These are phyloP conservation scores for Leucopsar rothschildi DNA, from an alignment of 2,113 vertebrate genomes.

Conservation along the genomic window DNA sequence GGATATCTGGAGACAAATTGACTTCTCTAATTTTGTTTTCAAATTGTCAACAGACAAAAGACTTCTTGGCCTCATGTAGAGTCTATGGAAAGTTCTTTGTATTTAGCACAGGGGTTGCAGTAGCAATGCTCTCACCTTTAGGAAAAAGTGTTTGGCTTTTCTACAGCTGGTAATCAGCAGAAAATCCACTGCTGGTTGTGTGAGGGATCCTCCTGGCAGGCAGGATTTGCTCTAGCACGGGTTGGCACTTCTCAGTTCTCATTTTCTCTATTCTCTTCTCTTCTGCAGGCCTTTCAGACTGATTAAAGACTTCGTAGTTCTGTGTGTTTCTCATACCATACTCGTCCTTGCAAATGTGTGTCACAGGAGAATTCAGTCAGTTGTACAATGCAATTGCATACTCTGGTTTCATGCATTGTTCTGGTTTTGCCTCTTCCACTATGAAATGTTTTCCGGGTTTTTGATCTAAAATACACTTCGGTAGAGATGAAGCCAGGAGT, in stretches of 20 bases:
- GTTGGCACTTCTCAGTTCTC: neutral
- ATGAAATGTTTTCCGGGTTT: neutral
- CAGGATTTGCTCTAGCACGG: accelerated
- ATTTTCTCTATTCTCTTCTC: neutral
- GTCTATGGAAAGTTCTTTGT: neutral
- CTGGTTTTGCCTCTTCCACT: neutral
- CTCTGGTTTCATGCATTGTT: neutral
- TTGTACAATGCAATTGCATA: neutral
- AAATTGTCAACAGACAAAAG: neutral
- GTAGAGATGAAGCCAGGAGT: neutral
- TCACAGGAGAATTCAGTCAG: neutral
- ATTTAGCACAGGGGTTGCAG: accelerated
- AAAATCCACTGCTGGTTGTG: neutral
- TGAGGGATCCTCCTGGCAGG: accelerated
- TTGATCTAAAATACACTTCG: neutral
- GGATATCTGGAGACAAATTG: accelerated
- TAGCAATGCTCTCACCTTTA: too few species aligned
- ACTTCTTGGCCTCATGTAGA: neutral
- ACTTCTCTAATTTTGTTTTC: neutral
- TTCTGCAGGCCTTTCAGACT: neutral
- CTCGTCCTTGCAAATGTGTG: neutral
- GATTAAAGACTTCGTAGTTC: neutral
- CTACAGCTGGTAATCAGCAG: accelerated
- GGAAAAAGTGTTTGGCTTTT: accelerated
- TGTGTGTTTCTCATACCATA: neutral